Conservation (phyloP, 2,888 invertebrate genomes). For the Idaea dimidiata region DNA sequence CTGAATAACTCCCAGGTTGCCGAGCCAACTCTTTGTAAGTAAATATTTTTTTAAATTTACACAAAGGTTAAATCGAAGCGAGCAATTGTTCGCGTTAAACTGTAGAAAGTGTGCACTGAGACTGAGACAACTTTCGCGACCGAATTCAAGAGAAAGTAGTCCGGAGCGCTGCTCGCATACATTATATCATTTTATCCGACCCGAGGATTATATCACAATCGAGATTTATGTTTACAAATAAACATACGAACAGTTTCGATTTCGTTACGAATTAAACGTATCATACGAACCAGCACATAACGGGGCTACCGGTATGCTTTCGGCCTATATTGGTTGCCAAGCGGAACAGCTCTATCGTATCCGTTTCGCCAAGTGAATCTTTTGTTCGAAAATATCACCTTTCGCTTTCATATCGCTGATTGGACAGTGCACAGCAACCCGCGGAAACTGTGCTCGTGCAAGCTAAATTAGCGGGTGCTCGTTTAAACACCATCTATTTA, state of each 20-base stretch:
- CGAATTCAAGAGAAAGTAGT: constrained; percentile 80
- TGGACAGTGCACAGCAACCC: constrained; percentile 43
- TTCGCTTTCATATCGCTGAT: constrained; percentile 62
- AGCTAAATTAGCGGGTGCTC: constrained; percentile 67
- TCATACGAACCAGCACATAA: constrained; percentile 9
- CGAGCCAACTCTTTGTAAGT: no score
- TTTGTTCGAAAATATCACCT: constrained; percentile 53
- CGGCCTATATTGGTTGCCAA: constrained; percentile 41
- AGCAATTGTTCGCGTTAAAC: constrained; percentile 60
- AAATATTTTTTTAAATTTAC: neutral
- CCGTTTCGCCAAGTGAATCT: constrained; percentile 41
- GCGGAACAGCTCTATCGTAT: constrained; percentile 42
- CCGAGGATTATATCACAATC: constrained; percentile 68
- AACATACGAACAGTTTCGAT: constrained; percentile 25
- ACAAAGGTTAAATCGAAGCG: constrained; percentile 17
- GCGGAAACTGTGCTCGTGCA: constrained; percentile 56
- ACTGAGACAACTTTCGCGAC: constrained; percentile 78
- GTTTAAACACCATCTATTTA: constrained; percentile 67
- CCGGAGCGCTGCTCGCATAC: constrained; percentile 68
- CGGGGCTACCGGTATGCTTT: constrained; percentile 36
- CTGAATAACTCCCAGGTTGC: no score
- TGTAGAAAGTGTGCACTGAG: constrained; percentile 74
- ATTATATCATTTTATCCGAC: constrained; percentile 75
- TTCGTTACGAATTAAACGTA: constrained; percentile 18
- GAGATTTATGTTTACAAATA: constrained; percentile 41